phyloP scores from a whole-genome alignment of 2,113 vertebrate species.

The Anas platyrhynchos region DNA sequence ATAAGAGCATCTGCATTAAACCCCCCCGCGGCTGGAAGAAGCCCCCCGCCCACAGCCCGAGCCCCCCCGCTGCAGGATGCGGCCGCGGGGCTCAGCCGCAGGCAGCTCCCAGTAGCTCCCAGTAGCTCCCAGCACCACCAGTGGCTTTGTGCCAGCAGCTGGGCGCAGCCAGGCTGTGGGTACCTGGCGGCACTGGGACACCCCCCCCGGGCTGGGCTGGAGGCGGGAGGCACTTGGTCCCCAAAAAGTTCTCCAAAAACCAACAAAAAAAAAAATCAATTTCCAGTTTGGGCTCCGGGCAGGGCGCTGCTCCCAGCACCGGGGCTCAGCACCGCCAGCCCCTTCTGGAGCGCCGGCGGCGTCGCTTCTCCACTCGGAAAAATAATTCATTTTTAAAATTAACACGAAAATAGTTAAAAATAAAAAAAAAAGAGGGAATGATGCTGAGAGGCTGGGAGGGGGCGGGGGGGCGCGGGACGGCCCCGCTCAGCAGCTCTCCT shows the following conservation, averaged over 20 bases:
- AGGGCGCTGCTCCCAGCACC: too few relatives aligned
- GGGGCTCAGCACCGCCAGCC: rapidly evolving
- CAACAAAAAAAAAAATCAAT: too few relatives aligned
- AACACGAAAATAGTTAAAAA: neutral
- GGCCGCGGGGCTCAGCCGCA: neutral
- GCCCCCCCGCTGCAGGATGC: neutral
- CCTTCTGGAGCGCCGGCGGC: neutral
- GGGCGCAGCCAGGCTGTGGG: neutral
- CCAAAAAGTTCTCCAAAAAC: neutral
- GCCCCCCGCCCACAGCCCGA: neutral
- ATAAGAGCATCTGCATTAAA: neutral
- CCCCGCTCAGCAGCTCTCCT: slow-evolving; percentile 68
- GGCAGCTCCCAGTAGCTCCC: neutral
- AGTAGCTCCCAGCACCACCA: neutral
- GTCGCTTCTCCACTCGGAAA: slow-evolving; percentile 42
- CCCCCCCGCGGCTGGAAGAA: neutral
- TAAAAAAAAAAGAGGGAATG: neutral
- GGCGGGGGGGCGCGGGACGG: neutral
- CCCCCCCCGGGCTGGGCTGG: neutral
- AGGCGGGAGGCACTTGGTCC: neutral
- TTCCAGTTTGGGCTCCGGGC: neutral
- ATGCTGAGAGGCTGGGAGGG: neutral
- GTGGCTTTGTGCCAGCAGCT: neutral
- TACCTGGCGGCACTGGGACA: neutral
- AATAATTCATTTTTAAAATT: neutral